Conservation (phyloP, 2,888 invertebrate species). For the Spilarctia lutea region DNA sequence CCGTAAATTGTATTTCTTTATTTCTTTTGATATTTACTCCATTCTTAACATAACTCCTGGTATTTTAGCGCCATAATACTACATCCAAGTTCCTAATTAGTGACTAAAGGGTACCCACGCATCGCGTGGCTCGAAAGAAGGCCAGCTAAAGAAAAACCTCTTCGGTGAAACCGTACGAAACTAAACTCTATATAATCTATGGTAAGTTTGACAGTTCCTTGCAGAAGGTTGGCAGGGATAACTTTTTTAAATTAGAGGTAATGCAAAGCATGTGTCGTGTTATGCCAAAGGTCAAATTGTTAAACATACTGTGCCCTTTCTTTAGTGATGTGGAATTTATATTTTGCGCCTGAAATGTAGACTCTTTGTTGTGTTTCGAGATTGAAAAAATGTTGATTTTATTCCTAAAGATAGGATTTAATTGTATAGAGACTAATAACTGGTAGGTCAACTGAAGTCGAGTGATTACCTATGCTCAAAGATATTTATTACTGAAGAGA, state of each 20-base stretch:
- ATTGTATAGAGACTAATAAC: not conserved
- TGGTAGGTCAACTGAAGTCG: too few relatives aligned
- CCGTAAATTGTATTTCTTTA: constrained; percentile 37
- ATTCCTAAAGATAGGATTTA: not conserved
- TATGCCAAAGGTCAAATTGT: constrained; percentile 73
- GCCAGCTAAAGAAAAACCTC: constrained; percentile 55
- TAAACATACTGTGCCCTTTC: constrained; percentile 54
- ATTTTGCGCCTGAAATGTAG: constrained; percentile 20
- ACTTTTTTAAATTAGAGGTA: constrained; percentile 52
- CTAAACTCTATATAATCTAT: constrained; percentile 34
- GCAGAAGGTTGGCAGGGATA: constrained; percentile 36
- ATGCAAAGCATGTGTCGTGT: constrained; percentile 65
- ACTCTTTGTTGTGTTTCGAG: constrained; percentile 8
- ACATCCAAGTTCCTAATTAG: constrained; percentile 65
- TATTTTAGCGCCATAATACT: constrained; percentile 41
- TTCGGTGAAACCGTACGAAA: constrained; percentile 31
- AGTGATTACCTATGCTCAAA: too few relatives aligned
- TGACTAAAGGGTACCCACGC: constrained; percentile 70
- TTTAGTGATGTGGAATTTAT: constrained; percentile 43
- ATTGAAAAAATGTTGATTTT: not conserved
- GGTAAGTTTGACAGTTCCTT: constrained; percentile 46
- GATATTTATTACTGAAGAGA: not conserved
- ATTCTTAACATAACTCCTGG: constrained; percentile 44
- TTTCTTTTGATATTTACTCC: constrained; percentile 47
- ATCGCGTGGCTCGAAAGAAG: constrained; percentile 60